Conservation (phyloP, 2,113 vertebrate genomes). For the Trochalopteron elliotii region DNA sequence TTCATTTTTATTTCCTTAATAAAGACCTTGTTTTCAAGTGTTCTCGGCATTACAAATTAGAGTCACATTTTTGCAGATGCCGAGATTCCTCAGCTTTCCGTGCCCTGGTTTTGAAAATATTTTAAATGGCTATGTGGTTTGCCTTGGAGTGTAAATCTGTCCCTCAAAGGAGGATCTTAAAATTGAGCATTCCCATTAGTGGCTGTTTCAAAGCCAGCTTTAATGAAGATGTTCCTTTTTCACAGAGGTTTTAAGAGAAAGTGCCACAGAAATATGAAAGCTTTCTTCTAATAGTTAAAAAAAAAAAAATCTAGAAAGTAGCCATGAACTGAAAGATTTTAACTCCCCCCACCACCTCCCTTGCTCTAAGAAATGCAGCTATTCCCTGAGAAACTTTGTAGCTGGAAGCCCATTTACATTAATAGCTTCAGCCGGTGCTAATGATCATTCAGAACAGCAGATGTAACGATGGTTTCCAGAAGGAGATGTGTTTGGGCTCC, state of each 20-base stretch:
- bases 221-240: constrained; percentile 39
- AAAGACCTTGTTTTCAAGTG: background rate
- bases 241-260: background rate
- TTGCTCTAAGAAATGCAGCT: background rate
- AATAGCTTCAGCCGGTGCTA: background rate
- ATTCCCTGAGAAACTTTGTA: background rate
- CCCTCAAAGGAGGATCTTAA: constrained; percentile 40
- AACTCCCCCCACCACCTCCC: background rate
- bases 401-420: background rate
- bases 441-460: background rate
- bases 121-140: constrained; percentile 45
- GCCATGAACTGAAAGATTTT: background rate
- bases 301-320: background rate
- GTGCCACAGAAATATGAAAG: background rate
- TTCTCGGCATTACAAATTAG: background rate
- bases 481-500: background rate
- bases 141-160: constrained; percentile 36
- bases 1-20: background rate
- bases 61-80: background rate
- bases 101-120: constrained; percentile 51
- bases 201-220: constrained; percentile 12
- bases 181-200: constrained; percentile 43
- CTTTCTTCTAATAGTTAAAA: background rate
- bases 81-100: background rate
- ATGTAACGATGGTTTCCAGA: background rate